Base-by-base conservation (phyloP, 2,888 invertebrate genomes). In the Sarcophaga rosellei region DNA sequence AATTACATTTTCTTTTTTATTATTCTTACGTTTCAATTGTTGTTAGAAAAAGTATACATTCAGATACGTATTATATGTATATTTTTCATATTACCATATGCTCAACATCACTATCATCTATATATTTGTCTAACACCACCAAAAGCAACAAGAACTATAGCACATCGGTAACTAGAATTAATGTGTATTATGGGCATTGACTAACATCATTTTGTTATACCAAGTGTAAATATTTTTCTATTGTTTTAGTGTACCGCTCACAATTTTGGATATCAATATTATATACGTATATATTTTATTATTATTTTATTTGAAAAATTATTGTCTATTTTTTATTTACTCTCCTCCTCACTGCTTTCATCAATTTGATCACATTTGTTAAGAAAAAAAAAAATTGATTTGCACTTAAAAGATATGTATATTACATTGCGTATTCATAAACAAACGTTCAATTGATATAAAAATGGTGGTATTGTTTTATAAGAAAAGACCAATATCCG, bases 221-320 rank as follows among this genome's bases (percentile, higher is more conserved):
- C 68, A 68, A 77, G 23, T 82, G 68, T 79, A 65, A 57, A 77
- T 76, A 76, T 76, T 81, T 69, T 63, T 86, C 62, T 86, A 81
- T 84, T 84, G 35, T 84, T 78, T 81, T 81, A 77, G 78, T 86
- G 81, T 86, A 84, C 84, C 86, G 81, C 84, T 84, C 84, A 81
- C 80, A 74, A 86, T 57, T 80, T 84, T 84, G 86, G 86, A 86
- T 83, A 72, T 76, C 66, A 65, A 69, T 69, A 23, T 69, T 76
- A 45, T 83, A 70, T 73, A 23, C 35, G 4, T 59, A 20, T 47
- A 47, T 63, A 23, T 47, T 10, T 80, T 75, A 65, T 61, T 77
- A 35, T 35, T 35, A 35, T 35, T 35, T 35, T 10, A 35, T 35
- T 35, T 35, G 35, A 2, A 35, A 35, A 35, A 10, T 35, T 35